phyloP scores from a whole-genome alignment of 2,113 vertebrate species.

The Pungitius pungitius region DNA sequence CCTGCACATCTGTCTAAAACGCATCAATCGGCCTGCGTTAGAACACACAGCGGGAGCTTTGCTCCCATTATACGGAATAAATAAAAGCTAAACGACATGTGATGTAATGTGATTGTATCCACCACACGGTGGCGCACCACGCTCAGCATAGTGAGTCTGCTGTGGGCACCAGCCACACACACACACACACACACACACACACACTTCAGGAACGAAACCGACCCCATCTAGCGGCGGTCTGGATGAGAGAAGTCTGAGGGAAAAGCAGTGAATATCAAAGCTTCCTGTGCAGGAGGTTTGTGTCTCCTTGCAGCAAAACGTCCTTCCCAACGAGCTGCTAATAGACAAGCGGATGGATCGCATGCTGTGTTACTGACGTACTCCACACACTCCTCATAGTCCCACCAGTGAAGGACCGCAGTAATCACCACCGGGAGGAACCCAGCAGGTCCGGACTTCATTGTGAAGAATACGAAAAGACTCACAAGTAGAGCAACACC shows the following conservation, averaged over 20 bases:
- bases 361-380: slow-evolving; percentile 23
- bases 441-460: slow-evolving; percentile 13
- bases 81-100: no score
- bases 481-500: slow-evolving; percentile 79
- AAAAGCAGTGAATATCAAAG: not conserved
- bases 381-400: slow-evolving; percentile 30
- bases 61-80: no score
- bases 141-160: not conserved
- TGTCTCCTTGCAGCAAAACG: slow-evolving; percentile 11
- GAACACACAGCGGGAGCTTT: not conserved
- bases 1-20: not conserved
- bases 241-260: not conserved
- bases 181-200: slow-evolving; percentile 11
- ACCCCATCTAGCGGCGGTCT: slow-evolving; percentile 63
- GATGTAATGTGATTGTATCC: not conserved
- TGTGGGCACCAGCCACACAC: not conserved
- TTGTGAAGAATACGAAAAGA: slow-evolving; percentile 61
- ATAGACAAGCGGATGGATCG: slow-evolving; percentile 57
- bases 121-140: slow-evolving; percentile 64
- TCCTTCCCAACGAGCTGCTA: slow-evolving; percentile 43
- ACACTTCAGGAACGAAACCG: slow-evolving; percentile 26
- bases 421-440: slow-evolving; percentile 47
- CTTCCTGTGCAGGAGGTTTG: slow-evolving; percentile 21
- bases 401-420: not conserved
- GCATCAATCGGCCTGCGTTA: not conserved